Evolutionary conservation across 2,888 invertebrate genomes (phyloP).

Genomic region (Macaria notata): DNA sequence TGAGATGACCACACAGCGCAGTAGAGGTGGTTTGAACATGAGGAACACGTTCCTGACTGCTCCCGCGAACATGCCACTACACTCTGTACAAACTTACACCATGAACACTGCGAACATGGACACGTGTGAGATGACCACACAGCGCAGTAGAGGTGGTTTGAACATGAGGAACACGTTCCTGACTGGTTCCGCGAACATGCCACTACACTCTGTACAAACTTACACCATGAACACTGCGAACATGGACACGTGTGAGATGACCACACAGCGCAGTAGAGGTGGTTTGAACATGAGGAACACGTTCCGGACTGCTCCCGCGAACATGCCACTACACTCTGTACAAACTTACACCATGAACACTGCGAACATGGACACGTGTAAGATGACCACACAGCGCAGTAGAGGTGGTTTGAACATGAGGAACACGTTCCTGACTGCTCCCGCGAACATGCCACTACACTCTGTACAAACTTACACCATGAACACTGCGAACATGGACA

Average conservation of each 20-base stretch:
- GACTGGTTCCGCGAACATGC: conserved; percentile 63
- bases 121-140: conserved; percentile 66
- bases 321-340: conserved; percentile 41
- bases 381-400: conserved; percentile 64
- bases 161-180: conserved; percentile 62
- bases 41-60: conserved; percentile 60
- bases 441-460: conserved; percentile 52
- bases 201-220: conserved; percentile 35
- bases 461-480: conserved; percentile 60
- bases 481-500: conserved; percentile 75
- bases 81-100: conserved; percentile 53
- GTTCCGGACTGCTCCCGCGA: conserved; percentile 63
- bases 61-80: conserved; percentile 54
- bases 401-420: conserved; percentile 65
- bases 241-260: conserved; percentile 70
- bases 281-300: conserved; percentile 60
- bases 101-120: conserved; percentile 77
- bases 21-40: conserved; percentile 63
- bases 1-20: conserved; percentile 66
- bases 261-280: conserved; percentile 63
- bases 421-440: conserved; percentile 60
- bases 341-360: conserved; percentile 72
- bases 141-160: conserved; percentile 61
- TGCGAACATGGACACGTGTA: conserved; percentile 72
- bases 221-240: conserved; percentile 77